phyloP scores from a whole-genome alignment of 2,888 invertebrate species.

The Mesochorus sp. region DNA sequence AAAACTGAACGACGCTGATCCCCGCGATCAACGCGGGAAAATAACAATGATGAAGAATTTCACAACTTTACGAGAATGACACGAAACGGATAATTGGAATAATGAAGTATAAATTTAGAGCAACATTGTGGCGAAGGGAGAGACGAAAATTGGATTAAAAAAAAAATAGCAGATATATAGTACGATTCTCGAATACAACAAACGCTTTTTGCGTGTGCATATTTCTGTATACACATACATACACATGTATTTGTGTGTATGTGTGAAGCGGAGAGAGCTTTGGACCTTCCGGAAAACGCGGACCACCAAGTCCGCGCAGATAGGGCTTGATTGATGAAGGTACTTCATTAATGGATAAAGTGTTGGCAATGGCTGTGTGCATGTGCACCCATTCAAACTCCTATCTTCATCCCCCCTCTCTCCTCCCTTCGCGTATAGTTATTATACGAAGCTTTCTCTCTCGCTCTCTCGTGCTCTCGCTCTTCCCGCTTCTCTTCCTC shows the following conservation, averaged over 20 bases:
- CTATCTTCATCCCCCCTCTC: constrained; percentile 20
- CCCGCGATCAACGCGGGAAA: background rate
- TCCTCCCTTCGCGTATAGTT: too few relatives aligned
- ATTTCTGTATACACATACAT: background rate
- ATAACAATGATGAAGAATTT: background rate
- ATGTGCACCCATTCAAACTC: constrained; percentile 19
- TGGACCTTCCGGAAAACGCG: constrained; percentile 62
- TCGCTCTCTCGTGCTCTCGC: constrained; percentile 19
- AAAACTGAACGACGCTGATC: background rate
- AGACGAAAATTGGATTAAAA: background rate
- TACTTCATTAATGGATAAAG: constrained; percentile 73
- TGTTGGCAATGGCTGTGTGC: constrained; percentile 61
- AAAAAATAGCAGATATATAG: constrained; percentile 19
- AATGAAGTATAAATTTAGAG: constrained; percentile 5
- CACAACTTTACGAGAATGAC: background rate
- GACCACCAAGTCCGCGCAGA: constrained; percentile 57
- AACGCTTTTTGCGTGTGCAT: background rate
- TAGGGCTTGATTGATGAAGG: constrained; percentile 69
- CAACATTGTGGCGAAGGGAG: background rate
- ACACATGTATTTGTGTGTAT: too few relatives aligned
- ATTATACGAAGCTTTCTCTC: too few relatives aligned
- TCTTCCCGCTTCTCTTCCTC: constrained; percentile 29
- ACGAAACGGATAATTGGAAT: constrained; percentile 2
- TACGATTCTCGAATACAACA: too few relatives aligned
- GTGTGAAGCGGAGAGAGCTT: constrained; percentile 43